phyloP scores from a whole-genome alignment of 2,888 invertebrate species.

The Zaprionus lineosus region DNA sequence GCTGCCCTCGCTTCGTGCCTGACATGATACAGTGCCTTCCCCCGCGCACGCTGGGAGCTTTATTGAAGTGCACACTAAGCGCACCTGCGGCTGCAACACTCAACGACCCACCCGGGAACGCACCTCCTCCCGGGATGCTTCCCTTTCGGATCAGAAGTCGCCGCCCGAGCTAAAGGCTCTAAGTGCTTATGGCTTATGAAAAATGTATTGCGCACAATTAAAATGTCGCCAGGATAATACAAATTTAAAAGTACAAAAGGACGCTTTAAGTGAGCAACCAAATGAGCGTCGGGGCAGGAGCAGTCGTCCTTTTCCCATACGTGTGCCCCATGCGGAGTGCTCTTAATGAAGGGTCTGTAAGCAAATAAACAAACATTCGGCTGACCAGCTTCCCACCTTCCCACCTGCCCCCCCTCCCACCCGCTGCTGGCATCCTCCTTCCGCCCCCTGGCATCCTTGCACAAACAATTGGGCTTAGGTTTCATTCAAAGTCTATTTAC shows the following conservation, averaged over 20 bases:
- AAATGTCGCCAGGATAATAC: conserved; percentile 47
- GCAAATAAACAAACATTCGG: conserved; percentile 57
- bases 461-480: conserved; percentile 41
- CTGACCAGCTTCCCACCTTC: conserved; percentile 11
- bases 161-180: no score
- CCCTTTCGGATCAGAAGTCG: neutral
- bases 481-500: conserved; percentile 55
- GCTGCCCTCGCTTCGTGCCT: conserved; percentile 10
- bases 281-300: no score
- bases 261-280: conserved; percentile 21
- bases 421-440: no score
- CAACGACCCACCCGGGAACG: neutral
- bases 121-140: neutral
- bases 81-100: conserved; percentile 57
- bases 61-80: conserved; percentile 63
- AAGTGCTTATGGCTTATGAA: conserved; percentile 56
- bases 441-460: no score
- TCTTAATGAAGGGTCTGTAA: conserved; percentile 51
- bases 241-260: conserved; percentile 12
- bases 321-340: conserved; percentile 6
- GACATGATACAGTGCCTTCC: conserved; percentile 38
- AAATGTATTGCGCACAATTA: conserved; percentile 59
- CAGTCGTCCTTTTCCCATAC: conserved; percentile 36
- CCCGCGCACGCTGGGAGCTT: conserved; percentile 48
- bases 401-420: conserved; percentile 39